Base-by-base conservation (phyloP, 1,140 invertebrate genomes). In the Fopius arisanus region DNA sequence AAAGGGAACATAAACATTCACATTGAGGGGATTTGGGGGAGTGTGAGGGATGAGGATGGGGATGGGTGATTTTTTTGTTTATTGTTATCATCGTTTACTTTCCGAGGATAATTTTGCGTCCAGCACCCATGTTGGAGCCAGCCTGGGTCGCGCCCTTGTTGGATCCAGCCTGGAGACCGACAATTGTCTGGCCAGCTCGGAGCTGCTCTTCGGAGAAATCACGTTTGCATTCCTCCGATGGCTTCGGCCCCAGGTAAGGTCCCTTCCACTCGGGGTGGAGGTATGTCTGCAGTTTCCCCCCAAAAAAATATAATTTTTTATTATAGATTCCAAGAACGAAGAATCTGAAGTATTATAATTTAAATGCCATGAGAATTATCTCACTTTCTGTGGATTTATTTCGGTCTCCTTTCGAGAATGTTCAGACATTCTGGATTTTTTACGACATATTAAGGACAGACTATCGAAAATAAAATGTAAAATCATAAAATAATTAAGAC, bases 141-240 rank as follows among this genome's bases (percentile, higher is more conserved):
- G 94, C 92, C 82, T 97, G 96, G 0, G 92, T 93, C 5, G 96
- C 96, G 41, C 96, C 92, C 81, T 96, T 96, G 89, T 98, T 98
- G 66, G 93, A 93, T 54, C 97, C 97, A 67, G 96, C 96, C 87
- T 98, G 97, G 0, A 98, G 91, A 74, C 96, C 96, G 77, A 98
- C 96, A 19, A 97, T 91, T 0, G 91, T 89, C 81, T 97, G 91
- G 1, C 96, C 96, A 54, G 96, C 95, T 14, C 92, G 89, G 19
- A 98, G 87, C 80, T 96, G 94, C 79, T 97, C 95, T 78, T 97
- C 95, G 0, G 93, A 93, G 88, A 97, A 98, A 10, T 98, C 94
- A 26, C 96, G 91, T 80, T 94, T 93, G 87, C 96, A 94, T 82
- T 96, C 95, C 70, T 97, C 95, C 16, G 95, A 84, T 3, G 96